Evolutionary conservation across 2,797 vertebrate genomes (phyloP), one percentile per base, ranked within the genome.

Genomic region (Sebastes steindachneri): DNA sequence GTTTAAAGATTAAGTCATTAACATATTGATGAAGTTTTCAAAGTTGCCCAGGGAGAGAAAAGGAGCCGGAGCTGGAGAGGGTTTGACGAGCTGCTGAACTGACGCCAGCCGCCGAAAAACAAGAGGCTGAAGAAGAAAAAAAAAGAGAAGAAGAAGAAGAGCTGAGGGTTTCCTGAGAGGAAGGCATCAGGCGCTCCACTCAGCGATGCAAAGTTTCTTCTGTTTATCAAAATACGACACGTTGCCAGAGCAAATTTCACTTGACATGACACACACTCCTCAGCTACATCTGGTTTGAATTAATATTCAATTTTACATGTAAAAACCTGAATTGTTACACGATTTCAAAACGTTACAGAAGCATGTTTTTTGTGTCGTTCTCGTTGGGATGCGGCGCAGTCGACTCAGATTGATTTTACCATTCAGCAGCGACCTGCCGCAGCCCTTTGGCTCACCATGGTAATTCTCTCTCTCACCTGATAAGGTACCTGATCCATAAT

Each of bases 1-100:
- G 96, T 96, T 97, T 97, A 97, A 97, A 97, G 97, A 98, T 98
- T 98, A 97, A 96, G 96, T 97, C 95, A 98, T 98, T 98, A 97
- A 95, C 97, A 97, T 98, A 98, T 98, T 98, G 97, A 98, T 97
- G 97, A 97, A 97, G 96, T 97, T 97, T 97, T 96, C 83, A 86
- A 95, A 96, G 96, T 97, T 96, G 96, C 96, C 96, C 95, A 95
- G 96, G 96, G 96, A 97, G 77, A 77, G 82, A 96, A 95, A 96
- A 96, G 90, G 95, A 96, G 90, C 93, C 93, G 67, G 95, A 96
- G 94, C 95, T 96, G 72, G 95, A 97, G 95, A 95, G 96, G 86
- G 73, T 95, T 77, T 73, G 96, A 95, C 68, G 94, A 96, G 78
- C 55, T 63, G 87, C 94, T 96, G 92, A 92, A 73, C 92, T 91